Conservation (phyloP, 2,113 vertebrate genomes). For the Protobothrops flavoviridis region DNA sequence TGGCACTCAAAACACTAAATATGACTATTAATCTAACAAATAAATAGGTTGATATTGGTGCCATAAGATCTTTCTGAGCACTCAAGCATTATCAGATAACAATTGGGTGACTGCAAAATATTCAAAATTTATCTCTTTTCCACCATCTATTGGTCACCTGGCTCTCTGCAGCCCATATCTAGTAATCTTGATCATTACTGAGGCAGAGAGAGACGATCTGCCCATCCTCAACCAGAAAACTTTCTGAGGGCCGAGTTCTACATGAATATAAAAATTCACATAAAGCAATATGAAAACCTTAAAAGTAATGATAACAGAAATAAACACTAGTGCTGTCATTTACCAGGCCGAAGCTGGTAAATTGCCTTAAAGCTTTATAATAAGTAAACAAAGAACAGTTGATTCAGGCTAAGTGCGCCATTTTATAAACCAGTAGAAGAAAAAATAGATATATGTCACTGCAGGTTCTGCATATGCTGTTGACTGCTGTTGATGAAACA, state of each 20-base stretch:
- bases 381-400: not conserved
- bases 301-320: not conserved
- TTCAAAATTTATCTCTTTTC: not conserved
- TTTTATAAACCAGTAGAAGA: not conserved
- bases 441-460: constrained; percentile 1
- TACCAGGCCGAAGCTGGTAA: not conserved
- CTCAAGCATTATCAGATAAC: not conserved
- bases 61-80: not conserved
- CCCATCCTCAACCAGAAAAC: not conserved
- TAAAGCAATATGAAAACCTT: not conserved
- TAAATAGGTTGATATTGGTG: not conserved
- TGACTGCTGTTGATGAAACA: not conserved
- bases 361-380: not conserved
- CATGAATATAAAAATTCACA: not conserved
- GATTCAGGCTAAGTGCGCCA: not conserved
- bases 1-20: not conserved
- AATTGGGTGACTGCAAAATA: not conserved
- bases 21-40: not conserved
- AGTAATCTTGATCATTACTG: not conserved
- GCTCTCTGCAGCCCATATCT: not conserved
- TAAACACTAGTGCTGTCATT: not conserved
- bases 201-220: not conserved
- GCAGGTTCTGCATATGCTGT: not conserved
- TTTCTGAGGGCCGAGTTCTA: not conserved
- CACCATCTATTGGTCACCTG: not conserved